Conservation (phyloP, 2,797 vertebrate species). For the Scleropages formosus region DNA sequence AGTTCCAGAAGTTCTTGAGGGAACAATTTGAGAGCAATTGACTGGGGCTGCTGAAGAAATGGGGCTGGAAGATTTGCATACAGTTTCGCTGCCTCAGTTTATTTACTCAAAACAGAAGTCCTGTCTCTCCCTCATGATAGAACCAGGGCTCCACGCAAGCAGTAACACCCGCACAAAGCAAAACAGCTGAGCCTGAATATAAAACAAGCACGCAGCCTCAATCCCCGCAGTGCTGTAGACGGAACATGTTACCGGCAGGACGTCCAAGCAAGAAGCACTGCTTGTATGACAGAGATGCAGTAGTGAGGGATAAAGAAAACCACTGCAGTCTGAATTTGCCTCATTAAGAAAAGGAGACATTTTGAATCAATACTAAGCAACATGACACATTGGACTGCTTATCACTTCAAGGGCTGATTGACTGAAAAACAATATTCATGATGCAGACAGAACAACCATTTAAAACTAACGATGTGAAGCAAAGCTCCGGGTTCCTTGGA, state of each 20-base stretch:
- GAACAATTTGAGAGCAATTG: conserved; percentile 32
- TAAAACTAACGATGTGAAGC: too few relatives aligned
- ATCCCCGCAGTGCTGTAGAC: not conserved
- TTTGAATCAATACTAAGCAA: not conserved
- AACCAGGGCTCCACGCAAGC: not conserved
- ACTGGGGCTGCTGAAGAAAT: conserved; percentile 19
- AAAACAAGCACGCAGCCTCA: conserved; percentile 26
- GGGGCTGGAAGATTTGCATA: conserved; percentile 59
- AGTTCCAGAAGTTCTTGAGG: conserved; percentile 31
- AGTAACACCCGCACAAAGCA: conserved; percentile 24
- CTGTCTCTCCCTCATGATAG: not conserved
- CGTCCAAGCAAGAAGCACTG: conserved; percentile 50
- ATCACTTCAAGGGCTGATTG: too few relatives aligned
- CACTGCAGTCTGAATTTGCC: not conserved
- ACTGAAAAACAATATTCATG: too few relatives aligned
- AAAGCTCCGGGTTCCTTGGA: too few relatives aligned
- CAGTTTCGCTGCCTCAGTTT: conserved; percentile 69
- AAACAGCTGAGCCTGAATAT: conserved; percentile 67
- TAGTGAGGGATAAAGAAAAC: not conserved
- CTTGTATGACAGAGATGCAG: conserved; percentile 38
- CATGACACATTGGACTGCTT: not conserved
- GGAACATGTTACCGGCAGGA: not conserved
- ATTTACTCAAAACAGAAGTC: conserved; percentile 56
- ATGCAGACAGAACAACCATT: too few relatives aligned
- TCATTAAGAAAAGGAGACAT: not conserved